A percentile compares a stretch with the other conserved stretches of the same genome.
Conservation (phyloP, 2,113 vertebrate species). For the Meles meles region DNA sequence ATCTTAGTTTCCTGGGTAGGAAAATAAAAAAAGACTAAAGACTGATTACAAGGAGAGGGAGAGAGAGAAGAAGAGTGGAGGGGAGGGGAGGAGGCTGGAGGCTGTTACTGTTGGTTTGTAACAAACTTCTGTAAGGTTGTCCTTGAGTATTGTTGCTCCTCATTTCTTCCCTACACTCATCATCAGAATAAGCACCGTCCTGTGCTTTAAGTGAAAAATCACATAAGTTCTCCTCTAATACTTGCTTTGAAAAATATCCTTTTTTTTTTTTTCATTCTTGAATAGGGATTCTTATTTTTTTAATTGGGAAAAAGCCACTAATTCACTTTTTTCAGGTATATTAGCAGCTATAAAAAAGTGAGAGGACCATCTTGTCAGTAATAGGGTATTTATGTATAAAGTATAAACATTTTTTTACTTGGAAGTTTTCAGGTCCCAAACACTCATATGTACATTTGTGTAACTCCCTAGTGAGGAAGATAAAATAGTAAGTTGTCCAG, state of each 20-base stretch:
- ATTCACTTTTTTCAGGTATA: not conserved
- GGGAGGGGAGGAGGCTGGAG: not conserved
- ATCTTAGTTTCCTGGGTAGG: conserved; percentile 48
- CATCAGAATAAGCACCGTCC: not conserved
- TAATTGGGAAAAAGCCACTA: not conserved
- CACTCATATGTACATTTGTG: not conserved
- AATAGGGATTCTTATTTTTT: not conserved
- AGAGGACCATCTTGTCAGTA: not conserved
- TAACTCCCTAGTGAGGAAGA: not conserved
- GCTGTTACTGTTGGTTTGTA: not conserved
- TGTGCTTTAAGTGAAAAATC: not conserved
- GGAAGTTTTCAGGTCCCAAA: not conserved
- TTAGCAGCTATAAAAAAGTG: not conserved
- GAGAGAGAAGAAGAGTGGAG: not conserved
- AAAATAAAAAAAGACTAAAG: conserved; percentile 28
- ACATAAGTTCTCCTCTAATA: not conserved
- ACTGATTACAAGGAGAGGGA: not conserved
- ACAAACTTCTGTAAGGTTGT: not conserved
- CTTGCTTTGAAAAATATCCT: not conserved
- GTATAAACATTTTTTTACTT: not conserved
- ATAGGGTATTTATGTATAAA: not conserved
- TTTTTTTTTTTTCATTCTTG: not conserved
- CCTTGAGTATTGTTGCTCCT: not conserved
- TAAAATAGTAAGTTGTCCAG: not conserved
- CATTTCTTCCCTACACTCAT: not conserved